A percentile compares a stretch with the other conserved stretches of the same genome.
Conservation (phyloP, 1,140 invertebrate genomes). For the Mizuhopecten yessoensis region DNA sequence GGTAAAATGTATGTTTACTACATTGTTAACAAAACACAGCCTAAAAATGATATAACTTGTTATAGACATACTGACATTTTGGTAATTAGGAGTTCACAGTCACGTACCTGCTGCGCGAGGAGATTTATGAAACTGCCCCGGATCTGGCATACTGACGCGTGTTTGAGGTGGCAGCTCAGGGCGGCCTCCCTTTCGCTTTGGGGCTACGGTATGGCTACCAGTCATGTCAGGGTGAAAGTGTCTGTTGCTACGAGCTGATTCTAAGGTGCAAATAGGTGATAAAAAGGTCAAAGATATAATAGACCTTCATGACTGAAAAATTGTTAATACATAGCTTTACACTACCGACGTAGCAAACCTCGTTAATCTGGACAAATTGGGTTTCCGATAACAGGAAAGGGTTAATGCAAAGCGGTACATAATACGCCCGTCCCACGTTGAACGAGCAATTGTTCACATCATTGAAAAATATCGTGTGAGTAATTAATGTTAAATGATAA, state of each 20-base stretch:
- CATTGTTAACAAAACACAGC: too few species aligned
- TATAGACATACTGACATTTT: too few species aligned
- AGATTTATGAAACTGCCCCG: background rate
- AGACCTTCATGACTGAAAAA: background rate
- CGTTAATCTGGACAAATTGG: too few species aligned
- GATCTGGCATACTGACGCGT: background rate
- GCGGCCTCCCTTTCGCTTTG: background rate
- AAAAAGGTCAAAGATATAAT: background rate
- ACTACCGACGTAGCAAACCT: too few species aligned
- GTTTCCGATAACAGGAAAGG: too few species aligned
- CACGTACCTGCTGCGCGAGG: background rate
- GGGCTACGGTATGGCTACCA: background rate
- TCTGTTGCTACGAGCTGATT: background rate
- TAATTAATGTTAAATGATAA: too few species aligned
- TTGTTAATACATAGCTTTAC: background rate
- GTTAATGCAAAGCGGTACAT: too few species aligned
- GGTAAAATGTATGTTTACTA: too few species aligned
- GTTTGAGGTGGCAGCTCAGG: background rate
- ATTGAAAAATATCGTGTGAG: too few species aligned
- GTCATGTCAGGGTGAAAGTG: background rate
- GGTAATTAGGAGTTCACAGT: background rate
- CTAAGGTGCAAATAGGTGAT: background rate
- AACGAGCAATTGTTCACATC: too few species aligned
- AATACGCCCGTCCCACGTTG: too few species aligned
- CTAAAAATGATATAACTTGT: too few species aligned